Conservation (phyloP, 2,113 vertebrate species). For the Pelvicachromis taeniatus region DNA sequence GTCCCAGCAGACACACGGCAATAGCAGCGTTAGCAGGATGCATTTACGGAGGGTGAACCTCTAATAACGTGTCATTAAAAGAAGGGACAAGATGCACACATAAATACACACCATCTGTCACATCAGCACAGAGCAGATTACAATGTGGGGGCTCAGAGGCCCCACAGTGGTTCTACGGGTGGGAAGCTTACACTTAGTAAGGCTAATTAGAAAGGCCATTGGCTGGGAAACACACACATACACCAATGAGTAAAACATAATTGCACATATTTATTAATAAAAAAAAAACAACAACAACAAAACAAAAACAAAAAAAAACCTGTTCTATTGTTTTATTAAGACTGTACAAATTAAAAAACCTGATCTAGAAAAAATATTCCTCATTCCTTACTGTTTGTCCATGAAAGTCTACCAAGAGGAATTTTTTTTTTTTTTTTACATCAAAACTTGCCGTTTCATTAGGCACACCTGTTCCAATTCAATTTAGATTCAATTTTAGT, state of each 20-base stretch:
- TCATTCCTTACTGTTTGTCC: neutral
- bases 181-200: slow-evolving; percentile 33
- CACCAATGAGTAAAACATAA: neutral
- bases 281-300: no score
- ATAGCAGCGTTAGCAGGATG: neutral
- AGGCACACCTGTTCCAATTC: neutral
- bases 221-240: neutral
- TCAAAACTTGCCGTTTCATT: neutral
- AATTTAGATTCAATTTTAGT: neutral
- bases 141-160: slow-evolving; percentile 38
- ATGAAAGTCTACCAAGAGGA: neutral
- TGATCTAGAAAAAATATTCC: neutral
- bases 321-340: no score
- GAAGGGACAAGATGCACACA: slow-evolving; percentile 14
- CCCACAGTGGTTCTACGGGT: slow-evolving; percentile 4
- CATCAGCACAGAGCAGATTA: slow-evolving; percentile 70
- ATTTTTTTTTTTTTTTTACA: neutral
- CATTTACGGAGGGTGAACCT: neutral
- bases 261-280: neutral
- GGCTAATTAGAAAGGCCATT: slow-evolving; percentile 45
- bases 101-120: slow-evolving; percentile 66
- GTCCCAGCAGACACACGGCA: neutral
- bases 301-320: no score
- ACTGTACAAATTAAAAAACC: neutral
- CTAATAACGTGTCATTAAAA: slow-evolving; percentile 16